These are phyloP conservation scores for Argentina silus DNA, from an alignment of 2,797 vertebrate genomes.

Conservation along the genomic window DNA sequence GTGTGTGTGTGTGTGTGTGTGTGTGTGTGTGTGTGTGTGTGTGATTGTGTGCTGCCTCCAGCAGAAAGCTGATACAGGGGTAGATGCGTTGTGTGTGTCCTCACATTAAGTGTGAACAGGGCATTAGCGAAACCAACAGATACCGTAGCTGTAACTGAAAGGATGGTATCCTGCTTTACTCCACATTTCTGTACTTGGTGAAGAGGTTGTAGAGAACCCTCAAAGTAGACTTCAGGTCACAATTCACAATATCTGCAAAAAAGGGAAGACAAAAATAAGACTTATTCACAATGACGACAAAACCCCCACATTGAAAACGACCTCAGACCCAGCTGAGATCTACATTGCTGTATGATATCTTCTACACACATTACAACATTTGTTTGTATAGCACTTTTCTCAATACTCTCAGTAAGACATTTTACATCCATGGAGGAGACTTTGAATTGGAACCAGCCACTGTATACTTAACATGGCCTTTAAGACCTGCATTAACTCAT, in stretches of 20 bases:
- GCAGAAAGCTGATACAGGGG: neutral
- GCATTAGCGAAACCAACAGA: neutral
- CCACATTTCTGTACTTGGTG: constrained; percentile 86
- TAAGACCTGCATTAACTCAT: neutral
- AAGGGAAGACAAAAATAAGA: constrained; percentile 18
- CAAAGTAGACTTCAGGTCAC: constrained; percentile 87
- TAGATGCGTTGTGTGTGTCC: constrained; percentile 1
- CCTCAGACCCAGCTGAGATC: neutral
- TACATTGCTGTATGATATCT: neutral
- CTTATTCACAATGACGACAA: neutral
- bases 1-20: neutral
- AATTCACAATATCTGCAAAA: constrained; percentile 86
- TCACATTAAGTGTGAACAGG: neutral
- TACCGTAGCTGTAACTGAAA: neutral
- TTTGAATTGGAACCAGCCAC: neutral
- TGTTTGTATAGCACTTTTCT: no score
- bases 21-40: neutral
- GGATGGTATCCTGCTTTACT: constrained; percentile 64
- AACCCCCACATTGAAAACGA: neutral
- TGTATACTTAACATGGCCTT: neutral
- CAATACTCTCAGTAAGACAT: no score
- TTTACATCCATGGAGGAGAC: no score
- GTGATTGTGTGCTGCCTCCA: neutral
- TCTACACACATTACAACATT: neutral
- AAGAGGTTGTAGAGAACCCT: constrained; percentile 90